Evolutionary conservation across 2,888 invertebrate genomes (phyloP).

Genomic region (Pristionchus fissidentatus): DNA sequence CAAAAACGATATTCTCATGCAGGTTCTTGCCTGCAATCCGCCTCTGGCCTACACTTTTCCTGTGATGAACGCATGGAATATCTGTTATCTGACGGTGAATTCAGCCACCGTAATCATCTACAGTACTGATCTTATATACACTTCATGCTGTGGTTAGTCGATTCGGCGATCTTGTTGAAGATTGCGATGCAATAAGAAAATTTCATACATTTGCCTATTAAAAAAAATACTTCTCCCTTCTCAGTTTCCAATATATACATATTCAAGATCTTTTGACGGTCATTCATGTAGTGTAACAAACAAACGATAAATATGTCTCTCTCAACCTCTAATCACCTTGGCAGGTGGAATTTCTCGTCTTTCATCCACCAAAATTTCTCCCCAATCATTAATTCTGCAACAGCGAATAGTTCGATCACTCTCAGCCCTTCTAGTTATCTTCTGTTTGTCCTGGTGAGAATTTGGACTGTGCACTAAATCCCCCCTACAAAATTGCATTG

Average conservation of each 20-base stretch:
- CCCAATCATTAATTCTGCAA: background rate
- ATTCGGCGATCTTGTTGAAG: background rate
- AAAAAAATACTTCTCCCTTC: background rate
- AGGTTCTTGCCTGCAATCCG: slow-evolving; percentile 21
- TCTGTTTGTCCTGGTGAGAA: slow-evolving; percentile 30
- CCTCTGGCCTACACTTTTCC: background rate
- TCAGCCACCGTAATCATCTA: slow-evolving; percentile 8
- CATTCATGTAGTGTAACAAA: too few species aligned
- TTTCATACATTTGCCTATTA: background rate
- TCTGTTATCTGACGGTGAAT: background rate
- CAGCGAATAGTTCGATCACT: background rate
- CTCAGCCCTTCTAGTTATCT: slow-evolving; percentile 1
- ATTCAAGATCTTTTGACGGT: too few species aligned
- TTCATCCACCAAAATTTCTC: too few species aligned
- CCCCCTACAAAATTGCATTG: too few species aligned
- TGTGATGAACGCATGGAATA: background rate
- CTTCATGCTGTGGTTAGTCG: background rate
- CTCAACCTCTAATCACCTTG: too few species aligned
- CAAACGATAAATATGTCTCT: too few species aligned
- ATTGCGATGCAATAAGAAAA: background rate
- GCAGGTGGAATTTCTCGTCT: too few species aligned
- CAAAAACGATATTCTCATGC: background rate
- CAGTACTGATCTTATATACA: background rate
- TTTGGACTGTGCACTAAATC: too few species aligned
- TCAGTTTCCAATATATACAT: too few species aligned